Conservation (phyloP, 1,140 invertebrate genomes). For the Potamilus streckersoni region DNA sequence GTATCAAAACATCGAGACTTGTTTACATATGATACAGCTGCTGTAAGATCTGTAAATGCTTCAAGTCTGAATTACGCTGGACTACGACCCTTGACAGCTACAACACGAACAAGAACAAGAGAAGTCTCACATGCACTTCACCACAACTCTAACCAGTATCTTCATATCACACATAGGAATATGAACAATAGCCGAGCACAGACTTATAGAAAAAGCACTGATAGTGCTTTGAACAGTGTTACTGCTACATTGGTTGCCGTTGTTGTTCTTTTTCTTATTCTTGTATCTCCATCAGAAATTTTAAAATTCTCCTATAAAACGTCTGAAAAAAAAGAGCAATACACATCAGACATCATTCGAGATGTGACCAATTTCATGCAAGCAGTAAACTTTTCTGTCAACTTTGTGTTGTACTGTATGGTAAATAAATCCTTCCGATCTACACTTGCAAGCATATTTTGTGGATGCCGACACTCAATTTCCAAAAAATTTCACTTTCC, state of each 20-base stretch:
- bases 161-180: no score
- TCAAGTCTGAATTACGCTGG: no score
- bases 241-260: constrained; percentile 65
- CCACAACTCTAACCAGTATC: no score
- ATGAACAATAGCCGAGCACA: no score
- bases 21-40: no score
- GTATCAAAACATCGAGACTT: no score
- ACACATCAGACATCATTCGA: constrained; percentile 43
- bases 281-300: constrained; percentile 65
- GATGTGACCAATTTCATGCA: constrained; percentile 65
- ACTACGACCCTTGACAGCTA: no score
- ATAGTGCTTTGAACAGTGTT: constrained; percentile 61
- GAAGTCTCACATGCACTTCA: no score
- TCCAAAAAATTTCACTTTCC: constrained; percentile 13
- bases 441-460: constrained; percentile 53
- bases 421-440: constrained; percentile 65
- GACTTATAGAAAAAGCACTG: constrained; percentile 31
- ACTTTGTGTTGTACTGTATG: constrained; percentile 65
- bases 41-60: no score
- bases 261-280: constrained; percentile 61
- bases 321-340: constrained; percentile 13
- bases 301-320: constrained; percentile 51
- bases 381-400: constrained; percentile 64
- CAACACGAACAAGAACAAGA: no score
- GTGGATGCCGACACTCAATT: constrained; percentile 35